A percentile compares a stretch with the other conserved stretches of the same genome.
phyloP scores from a whole-genome alignment of 2,888 invertebrate genomes.

The Lepeophtheirus nordmannii region DNA sequence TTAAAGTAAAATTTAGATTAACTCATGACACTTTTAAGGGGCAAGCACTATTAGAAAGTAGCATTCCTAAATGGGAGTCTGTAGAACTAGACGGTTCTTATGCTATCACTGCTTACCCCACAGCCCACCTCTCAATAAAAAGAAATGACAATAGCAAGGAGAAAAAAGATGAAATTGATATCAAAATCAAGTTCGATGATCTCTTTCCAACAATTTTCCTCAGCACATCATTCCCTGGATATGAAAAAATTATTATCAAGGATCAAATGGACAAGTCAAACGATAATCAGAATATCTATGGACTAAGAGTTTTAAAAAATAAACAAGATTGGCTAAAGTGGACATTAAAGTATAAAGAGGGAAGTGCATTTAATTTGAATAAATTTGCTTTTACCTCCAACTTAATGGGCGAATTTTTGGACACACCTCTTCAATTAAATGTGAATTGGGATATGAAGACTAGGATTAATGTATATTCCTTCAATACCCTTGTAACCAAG shows the following conservation, averaged over 20 bases:
- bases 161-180: conserved; percentile 6
- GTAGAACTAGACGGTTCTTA: background rate
- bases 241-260: conserved; percentile 22
- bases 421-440: background rate
- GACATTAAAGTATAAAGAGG: background rate
- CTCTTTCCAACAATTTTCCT: conserved; percentile 8
- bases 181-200: conserved; percentile 5
- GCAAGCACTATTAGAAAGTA: conserved; percentile 4
- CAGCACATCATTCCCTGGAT: conserved; percentile 25
- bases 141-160: background rate
- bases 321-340: background rate
- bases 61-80: background rate
- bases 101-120: conserved; percentile 12
- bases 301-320: background rate
- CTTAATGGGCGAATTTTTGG: background rate
- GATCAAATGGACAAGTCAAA: background rate
- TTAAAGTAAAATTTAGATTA: background rate
- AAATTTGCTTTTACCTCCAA: background rate
- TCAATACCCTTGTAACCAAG: conserved; percentile 12
- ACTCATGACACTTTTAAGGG: conserved; percentile 6
- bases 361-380: background rate
- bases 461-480: background rate
- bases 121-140: conserved; percentile 7
- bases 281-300: background rate
- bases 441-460: background rate